phyloP scores from a whole-genome alignment of 2,888 invertebrate genomes.

The Liopterus haemorrhoidalis region DNA sequence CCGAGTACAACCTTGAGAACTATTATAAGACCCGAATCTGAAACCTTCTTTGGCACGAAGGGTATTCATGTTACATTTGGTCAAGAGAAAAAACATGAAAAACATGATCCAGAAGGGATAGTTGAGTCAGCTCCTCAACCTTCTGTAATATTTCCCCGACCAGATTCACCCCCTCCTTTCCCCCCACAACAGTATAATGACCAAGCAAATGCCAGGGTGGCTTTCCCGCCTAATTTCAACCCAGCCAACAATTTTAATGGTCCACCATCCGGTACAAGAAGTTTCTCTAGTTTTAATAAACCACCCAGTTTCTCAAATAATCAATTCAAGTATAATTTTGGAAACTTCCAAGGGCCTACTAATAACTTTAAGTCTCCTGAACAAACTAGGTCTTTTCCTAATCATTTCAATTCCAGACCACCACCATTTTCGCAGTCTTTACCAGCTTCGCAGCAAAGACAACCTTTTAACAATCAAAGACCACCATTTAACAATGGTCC shows the following conservation, averaged over 20 bases:
- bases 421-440: constrained; percentile 16
- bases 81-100: constrained; percentile 51
- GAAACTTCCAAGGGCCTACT: constrained; percentile 11
- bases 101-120: constrained; percentile 48
- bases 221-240: constrained; percentile 20
- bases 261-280: constrained; percentile 12
- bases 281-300: constrained; percentile 18
- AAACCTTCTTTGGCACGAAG: constrained; percentile 72
- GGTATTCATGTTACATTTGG: constrained; percentile 80
- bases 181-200: constrained; percentile 34
- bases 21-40: constrained; percentile 81
- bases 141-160: constrained; percentile 50
- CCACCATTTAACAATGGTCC: constrained; percentile 26
- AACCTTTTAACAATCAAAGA: no score
- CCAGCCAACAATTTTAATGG: constrained; percentile 15
- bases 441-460: constrained; percentile 24
- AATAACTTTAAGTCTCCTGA: no score
- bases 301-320: constrained; percentile 23
- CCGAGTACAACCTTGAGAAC: constrained; percentile 75
- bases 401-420: constrained; percentile 31
- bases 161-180: constrained; percentile 25
- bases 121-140: constrained; percentile 63
- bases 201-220: constrained; percentile 24
- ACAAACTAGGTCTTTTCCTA: constrained; percentile 16
- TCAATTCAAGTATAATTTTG: constrained; percentile 24